Evolutionary conservation across 2,888 invertebrate genomes (phyloP), one percentile per base, ranked within the genome.

Genomic region (Drosophila neonasuta): DNA sequence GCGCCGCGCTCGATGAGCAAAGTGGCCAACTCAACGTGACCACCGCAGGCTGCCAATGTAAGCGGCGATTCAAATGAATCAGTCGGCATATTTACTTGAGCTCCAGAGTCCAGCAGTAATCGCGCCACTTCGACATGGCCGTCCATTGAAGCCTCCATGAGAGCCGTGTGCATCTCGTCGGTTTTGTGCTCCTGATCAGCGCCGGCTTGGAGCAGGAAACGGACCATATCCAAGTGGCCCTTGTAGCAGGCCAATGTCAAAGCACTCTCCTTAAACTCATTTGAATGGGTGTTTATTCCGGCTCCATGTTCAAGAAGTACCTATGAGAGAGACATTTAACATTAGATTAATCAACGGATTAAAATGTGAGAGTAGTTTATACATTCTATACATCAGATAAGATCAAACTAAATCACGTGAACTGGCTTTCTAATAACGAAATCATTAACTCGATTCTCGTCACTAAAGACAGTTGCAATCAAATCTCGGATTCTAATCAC

Each of bases 131-230:
- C 99, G 0, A 99, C 97, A 90, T 99, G 99, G 0, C 99, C 99
- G 91, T 99, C 99, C 99, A 99, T 99, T 68, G 98, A 98, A 56
- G 99, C 99, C 92, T 99, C 99, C 99, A 99, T 99, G 46, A 99
- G 92, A 46, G 99, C 99, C 29, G 99, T 99, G 92, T 99, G 99
- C 98, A 99, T 98, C 92, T 99, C 99, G 91, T 99, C 99, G 8
- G 99, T 99, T 93, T 99, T 99, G 92, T 99, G 99, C 91, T 99
- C 98, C 91, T 98, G 94, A 91, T 99, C 98, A 15, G 98, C 98
- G 70, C 99, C 99, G 50, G 98, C 98, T 87, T 97, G 97, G 78
- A 99, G 92, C 73, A 99, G 93, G 92, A 97, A 99, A 82, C 97
- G 93, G 61, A 99, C 99, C 97, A 99, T 98, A 91, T 97, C 97